Conservation (phyloP, 2,888 invertebrate species). For the Lampropteryx suffumata region DNA sequence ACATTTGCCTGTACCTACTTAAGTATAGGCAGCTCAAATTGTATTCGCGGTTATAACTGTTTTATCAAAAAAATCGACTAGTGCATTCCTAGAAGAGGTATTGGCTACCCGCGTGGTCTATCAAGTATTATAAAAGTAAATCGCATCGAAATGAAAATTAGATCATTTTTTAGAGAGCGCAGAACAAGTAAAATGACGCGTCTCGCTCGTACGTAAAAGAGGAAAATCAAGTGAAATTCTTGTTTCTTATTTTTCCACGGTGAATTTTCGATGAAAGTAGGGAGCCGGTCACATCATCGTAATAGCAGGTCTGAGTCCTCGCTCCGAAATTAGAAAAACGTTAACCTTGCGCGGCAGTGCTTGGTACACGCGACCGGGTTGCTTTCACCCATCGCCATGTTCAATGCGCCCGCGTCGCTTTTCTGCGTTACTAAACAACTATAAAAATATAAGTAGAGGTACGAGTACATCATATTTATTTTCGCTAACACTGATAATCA, state of each 20-base stretch:
- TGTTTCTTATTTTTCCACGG: constrained; percentile 60
- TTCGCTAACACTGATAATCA: too few species aligned
- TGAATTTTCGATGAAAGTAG: constrained; percentile 72
- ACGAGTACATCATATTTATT: too few species aligned
- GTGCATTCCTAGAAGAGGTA: too few species aligned
- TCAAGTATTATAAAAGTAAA: constrained; percentile 1
- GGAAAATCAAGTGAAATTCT: constrained; percentile 55
- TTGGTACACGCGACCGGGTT: constrained; percentile 63
- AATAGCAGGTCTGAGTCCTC: constrained; percentile 63
- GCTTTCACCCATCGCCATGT: constrained; percentile 74
- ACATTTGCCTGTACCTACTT: too few species aligned
- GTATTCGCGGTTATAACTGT: too few species aligned
- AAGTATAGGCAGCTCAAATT: too few species aligned
- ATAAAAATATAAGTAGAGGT: too few species aligned
- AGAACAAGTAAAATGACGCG: constrained; percentile 13
- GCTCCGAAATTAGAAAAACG: constrained; percentile 76
- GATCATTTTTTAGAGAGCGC: constrained; percentile 3
- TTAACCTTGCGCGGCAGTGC: constrained; percentile 72
- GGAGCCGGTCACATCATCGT: constrained; percentile 53
- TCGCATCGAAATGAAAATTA: constrained; percentile 3
- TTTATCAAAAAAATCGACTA: too few species aligned
- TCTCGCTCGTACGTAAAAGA: constrained; percentile 25
- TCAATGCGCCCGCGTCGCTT: constrained; percentile 47
- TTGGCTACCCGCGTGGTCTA: neutral
- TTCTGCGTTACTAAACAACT: constrained; percentile 54